Conservation (phyloP, 2,797 vertebrate genomes). For the Thamnophis elegans region DNA sequence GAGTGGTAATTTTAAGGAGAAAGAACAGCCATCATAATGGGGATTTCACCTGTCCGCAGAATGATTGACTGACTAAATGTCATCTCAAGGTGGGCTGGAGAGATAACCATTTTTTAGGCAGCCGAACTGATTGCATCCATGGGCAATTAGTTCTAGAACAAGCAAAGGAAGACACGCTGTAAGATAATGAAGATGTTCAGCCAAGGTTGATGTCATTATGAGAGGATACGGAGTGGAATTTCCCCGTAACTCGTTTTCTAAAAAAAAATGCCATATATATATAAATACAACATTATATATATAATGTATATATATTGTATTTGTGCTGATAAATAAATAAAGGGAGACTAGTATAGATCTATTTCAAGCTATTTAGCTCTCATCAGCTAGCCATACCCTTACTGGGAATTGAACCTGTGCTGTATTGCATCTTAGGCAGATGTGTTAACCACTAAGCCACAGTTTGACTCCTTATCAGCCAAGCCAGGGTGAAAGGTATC, state of each 20-base stretch:
- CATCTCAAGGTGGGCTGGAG: conserved; percentile 17
- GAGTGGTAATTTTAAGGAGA: not conserved
- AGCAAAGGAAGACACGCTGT: not conserved
- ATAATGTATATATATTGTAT: not conserved
- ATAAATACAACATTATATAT: not conserved
- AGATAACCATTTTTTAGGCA: conserved; percentile 19
- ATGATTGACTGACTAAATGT: conserved; percentile 32
- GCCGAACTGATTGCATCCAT: conserved; percentile 11
- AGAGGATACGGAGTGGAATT: not conserved
- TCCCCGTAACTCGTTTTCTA: not conserved
- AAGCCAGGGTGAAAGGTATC: no score
- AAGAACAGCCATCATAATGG: conserved; percentile 5
- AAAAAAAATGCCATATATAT: not conserved
- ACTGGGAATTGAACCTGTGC: no score
- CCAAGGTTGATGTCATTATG: not conserved
- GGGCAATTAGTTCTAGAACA: conserved; percentile 31
- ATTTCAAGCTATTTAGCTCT: no score
- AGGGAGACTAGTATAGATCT: no score
- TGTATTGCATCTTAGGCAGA: no score
- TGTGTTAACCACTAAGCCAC: no score
- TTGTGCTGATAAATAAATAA: no score
- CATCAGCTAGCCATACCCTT: no score
- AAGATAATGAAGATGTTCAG: not conserved
- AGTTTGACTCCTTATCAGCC: no score
- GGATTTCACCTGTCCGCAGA: conserved; percentile 12